Conservation (phyloP, 2,113 vertebrate genomes). For the Physeter macrocephalus region DNA sequence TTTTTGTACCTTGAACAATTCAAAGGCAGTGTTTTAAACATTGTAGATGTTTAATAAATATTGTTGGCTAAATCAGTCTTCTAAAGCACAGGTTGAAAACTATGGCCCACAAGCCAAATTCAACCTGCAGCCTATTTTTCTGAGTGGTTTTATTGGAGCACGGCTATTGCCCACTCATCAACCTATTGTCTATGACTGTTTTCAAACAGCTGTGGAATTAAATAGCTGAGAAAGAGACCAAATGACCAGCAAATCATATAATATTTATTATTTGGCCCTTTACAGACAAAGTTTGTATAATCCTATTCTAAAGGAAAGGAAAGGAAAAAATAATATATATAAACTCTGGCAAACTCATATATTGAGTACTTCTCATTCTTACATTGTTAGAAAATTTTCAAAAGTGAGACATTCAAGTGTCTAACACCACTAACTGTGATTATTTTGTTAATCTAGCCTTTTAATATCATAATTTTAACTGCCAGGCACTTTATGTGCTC, state of each 20-base stretch:
- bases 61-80: neutral
- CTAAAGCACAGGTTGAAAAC: neutral
- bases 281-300: neutral
- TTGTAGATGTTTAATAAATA: neutral
- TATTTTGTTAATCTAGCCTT: neutral
- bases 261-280: neutral
- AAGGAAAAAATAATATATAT: constrained; percentile 15
- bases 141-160: neutral
- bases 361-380: neutral
- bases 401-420: neutral
- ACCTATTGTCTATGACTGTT: neutral
- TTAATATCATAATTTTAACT: neutral
- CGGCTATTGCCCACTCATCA: neutral
- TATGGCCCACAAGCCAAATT: neutral
- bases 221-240: neutral
- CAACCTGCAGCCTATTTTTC: neutral
- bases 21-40: neutral
- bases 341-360: constrained; percentile 15
- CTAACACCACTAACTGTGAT: neutral
- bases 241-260: neutral
- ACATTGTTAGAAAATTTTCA: neutral
- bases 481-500: neutral
- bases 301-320: constrained; percentile 47
- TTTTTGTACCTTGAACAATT: neutral
- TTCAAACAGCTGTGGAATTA: neutral